These are phyloP conservation scores for Aphaenogaster floridana DNA, from an alignment of 1,140 invertebrate genomes.

Conservation along the genomic window DNA sequence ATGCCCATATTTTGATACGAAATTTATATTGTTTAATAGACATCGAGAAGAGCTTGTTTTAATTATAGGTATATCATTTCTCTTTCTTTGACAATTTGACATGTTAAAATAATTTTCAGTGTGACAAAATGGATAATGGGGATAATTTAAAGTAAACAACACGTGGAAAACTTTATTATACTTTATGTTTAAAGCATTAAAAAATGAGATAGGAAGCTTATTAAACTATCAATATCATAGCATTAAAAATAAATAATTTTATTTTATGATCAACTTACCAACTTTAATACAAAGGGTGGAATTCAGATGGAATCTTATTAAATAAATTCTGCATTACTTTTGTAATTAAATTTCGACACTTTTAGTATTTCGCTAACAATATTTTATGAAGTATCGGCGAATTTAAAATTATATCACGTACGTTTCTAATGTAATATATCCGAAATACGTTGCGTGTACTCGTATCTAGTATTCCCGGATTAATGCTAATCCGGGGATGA, in stretches of 20 bases:
- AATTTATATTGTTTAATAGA: conserved; percentile 1
- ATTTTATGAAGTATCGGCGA: not conserved
- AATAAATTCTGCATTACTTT: not conserved
- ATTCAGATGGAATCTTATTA: not conserved
- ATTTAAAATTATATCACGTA: not conserved
- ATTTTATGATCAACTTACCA: not conserved
- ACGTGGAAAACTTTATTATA: not conserved
- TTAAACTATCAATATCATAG: not conserved
- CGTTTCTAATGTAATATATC: not conserved
- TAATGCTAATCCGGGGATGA: conserved; percentile 53
- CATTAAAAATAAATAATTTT: not conserved
- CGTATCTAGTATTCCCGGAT: not conserved
- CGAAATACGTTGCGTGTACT: not conserved
- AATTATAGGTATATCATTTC: not conserved
- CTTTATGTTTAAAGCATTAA: not conserved
- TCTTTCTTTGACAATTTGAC: not conserved
- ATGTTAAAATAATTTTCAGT: conserved; percentile 12
- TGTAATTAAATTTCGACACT: not conserved
- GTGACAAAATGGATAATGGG: not conserved
- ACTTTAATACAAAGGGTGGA: not conserved
- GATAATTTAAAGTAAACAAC: not conserved
- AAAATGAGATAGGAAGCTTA: not conserved
- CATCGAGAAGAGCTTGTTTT: not conserved
- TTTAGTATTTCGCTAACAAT: not conserved
- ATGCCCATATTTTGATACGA: not conserved